Conservation (phyloP, 92 coral and sea anemone species). For the Epizoanthus scotinus region DNA sequence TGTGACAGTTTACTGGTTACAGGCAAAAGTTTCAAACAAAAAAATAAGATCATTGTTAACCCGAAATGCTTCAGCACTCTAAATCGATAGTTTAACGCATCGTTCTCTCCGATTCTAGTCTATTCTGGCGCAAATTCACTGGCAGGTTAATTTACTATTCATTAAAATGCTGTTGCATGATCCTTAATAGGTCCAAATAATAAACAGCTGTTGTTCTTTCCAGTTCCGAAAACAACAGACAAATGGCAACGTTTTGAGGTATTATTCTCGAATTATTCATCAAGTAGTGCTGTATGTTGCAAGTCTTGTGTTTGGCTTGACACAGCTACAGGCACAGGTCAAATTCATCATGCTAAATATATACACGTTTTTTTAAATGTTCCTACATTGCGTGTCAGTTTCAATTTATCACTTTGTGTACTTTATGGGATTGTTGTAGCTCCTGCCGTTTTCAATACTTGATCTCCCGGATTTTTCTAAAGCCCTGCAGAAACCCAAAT, state of each 20-base stretch:
- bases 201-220: background rate
- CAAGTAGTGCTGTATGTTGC: no score
- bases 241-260: background rate
- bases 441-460: background rate
- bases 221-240: background rate
- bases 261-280: no score
- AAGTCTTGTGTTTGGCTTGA: no score
- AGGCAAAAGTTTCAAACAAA: background rate
- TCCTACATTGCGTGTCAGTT: background rate
- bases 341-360: background rate
- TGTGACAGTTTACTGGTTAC: background rate
- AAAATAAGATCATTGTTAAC: no score
- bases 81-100: background rate
- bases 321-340: background rate
- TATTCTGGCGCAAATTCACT: background rate
- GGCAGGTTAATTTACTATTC: background rate
- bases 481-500: constrained; percentile 26
- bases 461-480: constrained; percentile 26
- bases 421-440: no score
- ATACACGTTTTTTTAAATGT: background rate
- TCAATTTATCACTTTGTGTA: background rate
- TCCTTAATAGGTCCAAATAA: background rate
- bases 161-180: background rate
- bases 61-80: background rate
- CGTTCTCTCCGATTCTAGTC: background rate